Percentiles rank a stretch among this genome's conserved stretches.
Evolutionary conservation across 2,113 vertebrate species (phyloP).

Genomic region (Panthera leo): DNA sequence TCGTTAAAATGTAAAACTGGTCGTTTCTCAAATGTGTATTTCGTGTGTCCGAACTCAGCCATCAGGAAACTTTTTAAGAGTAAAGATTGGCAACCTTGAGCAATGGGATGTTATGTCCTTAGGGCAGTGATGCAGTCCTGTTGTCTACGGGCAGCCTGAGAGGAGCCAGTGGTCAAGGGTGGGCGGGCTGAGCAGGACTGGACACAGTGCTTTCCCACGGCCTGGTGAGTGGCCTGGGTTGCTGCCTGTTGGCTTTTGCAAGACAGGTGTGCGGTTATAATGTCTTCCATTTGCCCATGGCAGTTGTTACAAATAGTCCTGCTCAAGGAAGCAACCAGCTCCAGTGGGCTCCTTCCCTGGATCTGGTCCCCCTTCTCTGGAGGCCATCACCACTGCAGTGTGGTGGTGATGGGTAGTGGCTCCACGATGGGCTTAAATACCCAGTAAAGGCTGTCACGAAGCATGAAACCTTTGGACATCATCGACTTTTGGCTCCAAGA

Average conservation of each 20-base stretch:
- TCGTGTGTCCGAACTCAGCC: not conserved
- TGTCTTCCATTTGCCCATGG: not conserved
- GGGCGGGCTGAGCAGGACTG: not conserved
- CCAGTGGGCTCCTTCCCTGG: not conserved
- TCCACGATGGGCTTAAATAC: not conserved
- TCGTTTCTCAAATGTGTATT: not conserved
- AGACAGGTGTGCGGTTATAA: not conserved
- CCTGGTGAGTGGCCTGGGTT: not conserved
- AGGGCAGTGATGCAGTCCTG: not conserved
- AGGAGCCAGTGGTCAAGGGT: not conserved
- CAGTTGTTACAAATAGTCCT: not conserved
- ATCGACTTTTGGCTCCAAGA: not conserved
- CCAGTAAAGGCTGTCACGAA: not conserved
- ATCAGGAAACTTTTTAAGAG: not conserved
- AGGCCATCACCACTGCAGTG: rapidly evolving
- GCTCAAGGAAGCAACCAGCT: not conserved
- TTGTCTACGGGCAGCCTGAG: not conserved
- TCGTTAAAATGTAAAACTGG: not conserved
- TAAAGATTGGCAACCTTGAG: not conserved
- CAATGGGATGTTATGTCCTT: not conserved
- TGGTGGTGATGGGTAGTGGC: rapidly evolving
- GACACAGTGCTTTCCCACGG: not conserved
- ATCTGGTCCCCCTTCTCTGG: too few relatives aligned
- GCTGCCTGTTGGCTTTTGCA: not conserved
- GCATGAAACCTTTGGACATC: not conserved